Evolutionary conservation across 2,888 invertebrate species (phyloP), one percentile per base, ranked within the genome.

Genomic region (Acanthosepion esculentum): DNA sequence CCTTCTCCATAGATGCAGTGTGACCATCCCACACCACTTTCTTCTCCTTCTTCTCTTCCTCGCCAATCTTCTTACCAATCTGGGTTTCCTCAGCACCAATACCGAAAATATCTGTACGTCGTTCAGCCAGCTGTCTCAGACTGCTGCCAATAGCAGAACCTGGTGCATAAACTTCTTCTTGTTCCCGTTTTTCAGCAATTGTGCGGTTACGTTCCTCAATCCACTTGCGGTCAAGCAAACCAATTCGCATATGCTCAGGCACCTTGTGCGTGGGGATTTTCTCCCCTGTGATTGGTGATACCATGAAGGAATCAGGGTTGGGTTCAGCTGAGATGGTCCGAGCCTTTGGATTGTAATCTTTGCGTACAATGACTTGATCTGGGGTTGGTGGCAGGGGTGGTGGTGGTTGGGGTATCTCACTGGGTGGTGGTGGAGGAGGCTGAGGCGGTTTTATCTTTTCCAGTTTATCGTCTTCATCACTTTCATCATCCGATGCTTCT

Each of bases 61-160:
- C 98, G 53, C 98, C 98, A 95, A 97, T 97, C 97, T 99, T 99
- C 98, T 99, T 99, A 98, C 99, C 99, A 97, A 99, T 99, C 50
- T 99, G 99, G 0, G 99, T 99, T 98, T 99, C 99, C 97, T 99
- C 99, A 23, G 97, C 99, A 95, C 99, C 99, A 95, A 99, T 99
- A 98, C 99, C 99, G 98, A 99, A 99, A 98, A 99, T 99, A 98
- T 99, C 99, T 1, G 99, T 99, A 98, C 99, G 99, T 96, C 99
- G 98, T 97, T 99, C 99, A 0, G 99, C 99, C 96, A 99, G 98
- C 97, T 99, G 98, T 97, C 99, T 99, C 97, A 99, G 98, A 97
- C 99, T 99, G 91, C 99, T 99, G 97, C 99, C 99, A 96, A 99
- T 99, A n/a, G 99, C 99, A 53, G 99, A 96, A 10, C 97, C 97